Conservation (phyloP, 2,797 vertebrate genomes). For the Eutrigla gurnardus region DNA sequence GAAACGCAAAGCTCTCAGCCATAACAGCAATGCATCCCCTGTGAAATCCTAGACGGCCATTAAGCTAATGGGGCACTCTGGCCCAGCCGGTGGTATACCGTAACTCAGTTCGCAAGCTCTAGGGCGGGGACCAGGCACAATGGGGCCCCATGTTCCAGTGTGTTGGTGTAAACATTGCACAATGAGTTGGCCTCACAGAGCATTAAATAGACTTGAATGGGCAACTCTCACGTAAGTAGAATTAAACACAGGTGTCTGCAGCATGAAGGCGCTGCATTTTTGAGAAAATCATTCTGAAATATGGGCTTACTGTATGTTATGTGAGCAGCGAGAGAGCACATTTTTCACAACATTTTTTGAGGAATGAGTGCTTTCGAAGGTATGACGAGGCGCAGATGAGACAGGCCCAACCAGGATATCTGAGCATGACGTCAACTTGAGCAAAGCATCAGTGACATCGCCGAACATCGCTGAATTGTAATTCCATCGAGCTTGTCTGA, state of each 20-base stretch:
- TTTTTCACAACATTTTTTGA: not conserved
- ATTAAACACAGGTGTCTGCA: conserved; percentile 75
- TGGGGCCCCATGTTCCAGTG: conserved; percentile 70
- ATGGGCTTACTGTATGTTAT: conserved; percentile 20
- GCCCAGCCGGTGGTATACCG: conserved; percentile 73
- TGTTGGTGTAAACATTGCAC: conserved; percentile 83
- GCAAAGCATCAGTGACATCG: conserved; percentile 1
- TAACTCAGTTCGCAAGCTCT: conserved; percentile 65
- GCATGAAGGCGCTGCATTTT: conserved; percentile 26
- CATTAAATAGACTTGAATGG: conserved; percentile 77
- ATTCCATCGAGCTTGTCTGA: conserved; percentile 27
- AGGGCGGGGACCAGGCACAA: conserved; percentile 56
- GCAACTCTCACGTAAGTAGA: conserved; percentile 72
- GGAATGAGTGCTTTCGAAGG: not conserved
- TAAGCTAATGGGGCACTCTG: conserved; percentile 87
- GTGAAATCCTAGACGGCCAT: conserved; percentile 87
- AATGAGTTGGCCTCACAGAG: conserved; percentile 76
- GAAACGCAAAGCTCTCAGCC: conserved; percentile 83
- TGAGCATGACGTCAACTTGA: conserved; percentile 1
- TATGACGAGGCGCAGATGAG: not conserved
- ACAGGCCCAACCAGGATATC: conserved; percentile 17
- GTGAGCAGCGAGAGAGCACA: not conserved
- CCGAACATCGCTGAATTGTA: conserved; percentile 22
- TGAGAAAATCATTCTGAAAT: conserved; percentile 40
- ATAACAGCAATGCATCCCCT: conserved; percentile 84